Conservation (phyloP, 2,797 vertebrate genomes). For the Urocyon cinereoargenteus region DNA sequence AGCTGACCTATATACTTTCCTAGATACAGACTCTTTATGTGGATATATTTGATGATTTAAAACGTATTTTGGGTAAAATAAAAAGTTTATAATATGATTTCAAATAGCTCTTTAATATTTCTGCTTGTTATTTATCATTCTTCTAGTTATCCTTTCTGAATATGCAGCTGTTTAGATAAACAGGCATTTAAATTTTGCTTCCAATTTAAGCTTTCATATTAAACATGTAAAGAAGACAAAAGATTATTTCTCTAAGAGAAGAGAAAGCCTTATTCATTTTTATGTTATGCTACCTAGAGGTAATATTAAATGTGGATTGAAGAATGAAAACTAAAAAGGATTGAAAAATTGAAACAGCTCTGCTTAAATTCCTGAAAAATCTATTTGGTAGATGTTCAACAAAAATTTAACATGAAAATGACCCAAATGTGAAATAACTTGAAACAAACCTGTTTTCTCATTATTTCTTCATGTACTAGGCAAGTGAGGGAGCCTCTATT, state of each 20-base stretch:
- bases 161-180: not conserved
- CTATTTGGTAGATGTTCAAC: not conserved
- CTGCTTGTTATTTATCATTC: not conserved
- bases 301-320: not conserved
- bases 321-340: slow-evolving; percentile 48
- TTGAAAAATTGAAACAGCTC: not conserved
- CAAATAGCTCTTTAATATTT: not conserved
- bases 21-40: not conserved
- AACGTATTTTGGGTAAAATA: not conserved
- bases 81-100: not conserved
- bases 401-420: slow-evolving; percentile 12
- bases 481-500: not conserved
- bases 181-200: not conserved
- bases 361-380: not conserved
- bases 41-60: not conserved
- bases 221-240: not conserved
- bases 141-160: not conserved
- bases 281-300: not conserved
- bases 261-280: not conserved
- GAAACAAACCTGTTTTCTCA: not conserved
- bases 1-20: not conserved
- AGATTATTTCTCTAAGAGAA: not conserved
- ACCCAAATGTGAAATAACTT: not conserved
- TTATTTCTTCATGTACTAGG: not conserved
- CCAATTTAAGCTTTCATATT: not conserved